Evolutionary conservation across 1,140 invertebrate genomes (phyloP), one percentile per base, ranked within the genome.

Genomic region (Reticulitermes speratus): DNA sequence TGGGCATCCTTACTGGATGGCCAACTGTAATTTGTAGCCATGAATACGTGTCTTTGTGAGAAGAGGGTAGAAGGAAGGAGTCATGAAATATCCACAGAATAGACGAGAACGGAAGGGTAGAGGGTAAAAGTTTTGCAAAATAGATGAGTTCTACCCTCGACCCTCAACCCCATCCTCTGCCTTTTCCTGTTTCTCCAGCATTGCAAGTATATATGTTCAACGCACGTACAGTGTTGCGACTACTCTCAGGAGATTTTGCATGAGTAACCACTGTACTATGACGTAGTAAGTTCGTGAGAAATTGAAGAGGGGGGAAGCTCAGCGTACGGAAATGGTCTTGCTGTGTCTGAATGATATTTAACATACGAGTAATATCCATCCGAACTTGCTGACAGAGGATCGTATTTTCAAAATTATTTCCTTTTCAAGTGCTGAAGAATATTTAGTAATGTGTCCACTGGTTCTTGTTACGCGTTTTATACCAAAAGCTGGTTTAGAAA

Each of bases 1-100:
- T 55, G 19, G 52, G 52, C 5, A 75, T 25, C 65, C 65, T 75
- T 75, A 14, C 65, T 16, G 19, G 52, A 55, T 55, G 52, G 52
- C 52, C 19, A 55, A 82, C 44, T 45, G 83, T 52, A 84, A 84
- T 84, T 84, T 84, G 48, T 44, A 84, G 16, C 14, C 19, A 21
- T 82, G 82, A 32, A 82, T 25, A 32, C 44, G 32, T 44, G 82
- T 32, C 7, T 32, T 44, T 32, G 82, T 2, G 82, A 32, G 32
- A 25, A 44, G 83, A 52, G 44, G 83, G 83, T 19, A 7, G 83
- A 30, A 52, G 25, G 48, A 52, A 52, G 21, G 45, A 52, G 25
- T 84, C 83, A 44, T 84, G 83, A 84, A 84, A 84, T 84, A 84
- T 84, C 83, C 25, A 44, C 44, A 52, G 48, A 84, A 44, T 44